Conservation (phyloP, 2,113 vertebrate species). For the Poecile atricapillus region DNA sequence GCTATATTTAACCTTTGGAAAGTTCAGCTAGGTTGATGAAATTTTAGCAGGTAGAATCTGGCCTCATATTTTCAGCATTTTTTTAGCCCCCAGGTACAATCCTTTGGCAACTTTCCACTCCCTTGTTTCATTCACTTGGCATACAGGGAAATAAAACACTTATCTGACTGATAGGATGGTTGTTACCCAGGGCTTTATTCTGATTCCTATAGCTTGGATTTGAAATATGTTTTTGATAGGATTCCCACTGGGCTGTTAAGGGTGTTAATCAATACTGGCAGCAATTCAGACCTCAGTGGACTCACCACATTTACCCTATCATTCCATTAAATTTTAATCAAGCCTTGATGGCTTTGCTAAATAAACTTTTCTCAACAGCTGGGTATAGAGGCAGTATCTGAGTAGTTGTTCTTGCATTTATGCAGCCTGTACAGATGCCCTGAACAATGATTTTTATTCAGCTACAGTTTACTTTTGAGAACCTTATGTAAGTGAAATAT, state of each 20-base stretch:
- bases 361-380: constrained; percentile 31
- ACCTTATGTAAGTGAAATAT: neutral
- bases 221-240: constrained; percentile 20
- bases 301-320: constrained; percentile 9
- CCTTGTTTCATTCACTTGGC: neutral
- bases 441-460: neutral
- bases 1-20: neutral
- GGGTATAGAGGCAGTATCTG: neutral
- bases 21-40: neutral
- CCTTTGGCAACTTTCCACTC: neutral
- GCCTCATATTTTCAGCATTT: neutral
- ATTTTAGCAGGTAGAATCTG: neutral
- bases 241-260: constrained; percentile 22
- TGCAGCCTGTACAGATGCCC: neutral
- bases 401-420: neutral
- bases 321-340: constrained; percentile 57
- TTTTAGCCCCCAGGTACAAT: neutral
- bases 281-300: constrained; percentile 20
- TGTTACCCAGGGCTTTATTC: neutral
- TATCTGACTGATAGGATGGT: neutral
- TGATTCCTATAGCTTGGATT: neutral
- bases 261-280: constrained; percentile 58
- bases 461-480: neutral
- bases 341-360: constrained; percentile 45
- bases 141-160: neutral